Evolutionary conservation across 2,797 vertebrate genomes (phyloP), one percentile per base, ranked within the genome.

Genomic region (Lepus townsendii): DNA sequence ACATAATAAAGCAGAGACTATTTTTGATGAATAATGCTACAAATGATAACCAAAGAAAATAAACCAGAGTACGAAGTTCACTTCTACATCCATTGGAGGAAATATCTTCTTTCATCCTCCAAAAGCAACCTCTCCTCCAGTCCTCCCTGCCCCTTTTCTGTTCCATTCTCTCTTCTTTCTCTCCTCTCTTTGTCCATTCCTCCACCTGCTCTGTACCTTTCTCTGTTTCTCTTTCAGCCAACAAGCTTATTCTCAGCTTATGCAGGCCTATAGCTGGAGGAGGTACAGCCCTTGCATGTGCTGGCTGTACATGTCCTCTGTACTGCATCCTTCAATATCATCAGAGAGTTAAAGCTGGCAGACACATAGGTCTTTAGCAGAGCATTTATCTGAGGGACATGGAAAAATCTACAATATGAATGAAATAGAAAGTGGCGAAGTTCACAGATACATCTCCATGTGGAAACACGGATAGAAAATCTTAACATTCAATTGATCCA

Each of bases 1-100:
- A 38, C 4, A 62, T 2, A 35, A 8, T 42, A 60, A 63, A 86
- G 54, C 26, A 22, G 16, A 95, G 95, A 77, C 54, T 77, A 47
- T 24, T 65, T 26, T 79, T 54, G n/a, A 85, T 27, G 79, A 92
- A 88, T 57, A 72, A 69, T 68, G n/a, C 35, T 91, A 47, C 20
- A 50, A 0, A 2, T 73, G 19, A 32, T 52, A 54, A 72, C 20
- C 6, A 78, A 82, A 84, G 6, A 16, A 83, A 92, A 93, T 20
- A 83, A 75, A 12, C 65, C 79, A 62, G 19, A 80, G 30, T 16
- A 93, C 19, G 27, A 90, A 79, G 35, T 47, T 95, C 26, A 52
- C 6, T 85, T 78, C 47, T 60, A 38, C 3, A 76, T 50, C 5
- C 50, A 57, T 12, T 24, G 66, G 11, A 47, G 11, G 24, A 83